A percentile compares a stretch with the other conserved stretches of the same genome.
Conservation (phyloP, 2,888 invertebrate genomes). For the Tenthredo amoena region DNA sequence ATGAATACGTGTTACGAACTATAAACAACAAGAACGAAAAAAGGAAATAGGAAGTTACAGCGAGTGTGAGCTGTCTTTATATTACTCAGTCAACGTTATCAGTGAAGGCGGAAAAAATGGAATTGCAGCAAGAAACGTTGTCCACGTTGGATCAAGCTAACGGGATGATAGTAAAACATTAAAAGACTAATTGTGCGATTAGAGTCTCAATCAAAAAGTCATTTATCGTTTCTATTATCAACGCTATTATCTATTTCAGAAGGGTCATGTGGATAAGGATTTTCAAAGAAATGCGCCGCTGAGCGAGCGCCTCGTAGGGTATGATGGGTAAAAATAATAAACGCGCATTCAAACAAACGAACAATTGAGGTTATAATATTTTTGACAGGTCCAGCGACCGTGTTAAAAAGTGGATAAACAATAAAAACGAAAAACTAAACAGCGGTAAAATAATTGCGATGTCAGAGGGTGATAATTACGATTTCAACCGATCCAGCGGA, state of each 20-base stretch:
- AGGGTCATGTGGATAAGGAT: neutral
- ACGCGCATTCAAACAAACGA: neutral
- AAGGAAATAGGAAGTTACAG: neutral
- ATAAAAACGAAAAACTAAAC: neutral
- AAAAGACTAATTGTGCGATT: neutral
- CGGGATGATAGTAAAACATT: neutral
- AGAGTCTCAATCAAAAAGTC: neutral
- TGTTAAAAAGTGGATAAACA: neutral
- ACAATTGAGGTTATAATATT: constrained; percentile 6
- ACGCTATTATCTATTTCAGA: constrained; percentile 19
- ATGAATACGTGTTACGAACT: neutral
- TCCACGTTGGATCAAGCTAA: neutral
- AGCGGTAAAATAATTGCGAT: neutral
- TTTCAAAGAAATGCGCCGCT: constrained; percentile 31
- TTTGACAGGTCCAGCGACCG: constrained; percentile 26
- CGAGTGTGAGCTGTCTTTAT: too few relatives aligned
- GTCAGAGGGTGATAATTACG: constrained; percentile 38
- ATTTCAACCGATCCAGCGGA: constrained; percentile 56
- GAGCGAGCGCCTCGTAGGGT: neutral
- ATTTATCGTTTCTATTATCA: neutral
- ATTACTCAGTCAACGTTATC: too few relatives aligned
- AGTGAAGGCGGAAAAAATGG: neutral
- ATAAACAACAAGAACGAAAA: neutral
- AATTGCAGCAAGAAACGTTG: neutral
- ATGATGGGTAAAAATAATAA: neutral